phyloP scores from a whole-genome alignment of 2,888 invertebrate species.

The Carpatolechia fugitivella region DNA sequence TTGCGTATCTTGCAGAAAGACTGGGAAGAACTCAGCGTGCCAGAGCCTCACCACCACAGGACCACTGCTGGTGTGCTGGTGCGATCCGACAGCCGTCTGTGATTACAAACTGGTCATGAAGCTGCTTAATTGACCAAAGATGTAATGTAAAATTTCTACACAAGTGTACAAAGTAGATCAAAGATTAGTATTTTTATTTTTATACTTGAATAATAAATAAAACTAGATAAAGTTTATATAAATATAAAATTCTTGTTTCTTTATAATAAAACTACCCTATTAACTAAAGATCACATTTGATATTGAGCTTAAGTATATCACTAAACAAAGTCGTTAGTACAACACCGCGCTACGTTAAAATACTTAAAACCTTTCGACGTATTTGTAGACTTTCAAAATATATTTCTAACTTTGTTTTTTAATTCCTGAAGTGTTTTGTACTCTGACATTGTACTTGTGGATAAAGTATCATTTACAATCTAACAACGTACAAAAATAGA shows the following conservation, averaged over 20 bases:
- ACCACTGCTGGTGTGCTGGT: neutral
- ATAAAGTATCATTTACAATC: too few relatives aligned
- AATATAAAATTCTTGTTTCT: neutral
- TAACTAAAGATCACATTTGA: conserved; percentile 37
- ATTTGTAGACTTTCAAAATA: neutral
- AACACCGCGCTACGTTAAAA: conserved; percentile 12
- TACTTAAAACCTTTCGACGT: neutral
- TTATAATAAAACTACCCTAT: neutral
- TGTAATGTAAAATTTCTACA: too few relatives aligned
- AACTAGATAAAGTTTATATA: neutral
- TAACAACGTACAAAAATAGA: too few relatives aligned
- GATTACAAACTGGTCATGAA: too few relatives aligned
- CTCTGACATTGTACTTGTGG: too few relatives aligned
- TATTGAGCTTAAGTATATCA: conserved; percentile 9
- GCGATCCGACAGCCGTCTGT: neutral
- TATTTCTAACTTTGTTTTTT: too few relatives aligned
- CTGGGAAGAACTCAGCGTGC: conserved; percentile 65
- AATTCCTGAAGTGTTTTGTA: too few relatives aligned
- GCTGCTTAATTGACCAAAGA: too few relatives aligned
- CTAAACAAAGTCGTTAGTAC: neutral
- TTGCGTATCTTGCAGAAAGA: conserved; percentile 51
- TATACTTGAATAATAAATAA: neutral
- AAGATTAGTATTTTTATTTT: too few relatives aligned
- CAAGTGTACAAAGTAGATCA: too few relatives aligned
- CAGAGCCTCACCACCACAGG: conserved; percentile 37